These are phyloP conservation scores for Puma concolor DNA, from an alignment of 2,113 vertebrate species.

Conservation along the genomic window DNA sequence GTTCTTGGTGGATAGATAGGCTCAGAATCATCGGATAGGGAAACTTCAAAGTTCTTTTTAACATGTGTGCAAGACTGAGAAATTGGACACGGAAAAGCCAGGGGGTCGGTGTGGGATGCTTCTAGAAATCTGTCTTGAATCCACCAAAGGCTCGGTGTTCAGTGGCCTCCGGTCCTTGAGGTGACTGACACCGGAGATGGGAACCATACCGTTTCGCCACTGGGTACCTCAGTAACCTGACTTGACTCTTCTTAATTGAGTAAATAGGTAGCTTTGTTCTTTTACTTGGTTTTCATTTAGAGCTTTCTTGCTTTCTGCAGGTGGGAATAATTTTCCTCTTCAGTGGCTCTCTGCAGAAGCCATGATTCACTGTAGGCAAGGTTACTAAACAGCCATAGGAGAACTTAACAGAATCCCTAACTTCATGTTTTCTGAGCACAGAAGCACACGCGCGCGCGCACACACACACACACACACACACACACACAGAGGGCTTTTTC, in stretches of 20 bases:
- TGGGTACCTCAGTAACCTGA: not conserved
- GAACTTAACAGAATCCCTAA: not conserved
- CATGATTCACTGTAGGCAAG: accelerated
- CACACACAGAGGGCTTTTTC: not conserved
- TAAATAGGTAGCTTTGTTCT: not conserved
- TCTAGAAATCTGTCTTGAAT: not conserved
- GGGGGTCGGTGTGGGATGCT: too few species aligned
- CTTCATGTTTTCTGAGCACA: not conserved
- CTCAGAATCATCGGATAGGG: not conserved
- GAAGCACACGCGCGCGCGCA: too few species aligned
- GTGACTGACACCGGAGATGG: accelerated
- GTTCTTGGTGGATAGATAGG: not conserved
- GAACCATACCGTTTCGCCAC: too few species aligned
- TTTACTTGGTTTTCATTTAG: not conserved
- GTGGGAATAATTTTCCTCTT: not conserved
- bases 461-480: too few species aligned
- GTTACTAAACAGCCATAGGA: not conserved
- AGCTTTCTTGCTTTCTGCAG: not conserved
- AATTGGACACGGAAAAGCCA: not conserved
- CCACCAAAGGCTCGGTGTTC: accelerated
- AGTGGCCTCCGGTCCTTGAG: accelerated
- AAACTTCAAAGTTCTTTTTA: not conserved
- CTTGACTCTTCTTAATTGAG: not conserved
- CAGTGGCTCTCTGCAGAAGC: not conserved
- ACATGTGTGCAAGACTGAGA: not conserved